Evolutionary conservation across 1,140 invertebrate genomes (phyloP).

Genomic region (Drosophila varians): DNA sequence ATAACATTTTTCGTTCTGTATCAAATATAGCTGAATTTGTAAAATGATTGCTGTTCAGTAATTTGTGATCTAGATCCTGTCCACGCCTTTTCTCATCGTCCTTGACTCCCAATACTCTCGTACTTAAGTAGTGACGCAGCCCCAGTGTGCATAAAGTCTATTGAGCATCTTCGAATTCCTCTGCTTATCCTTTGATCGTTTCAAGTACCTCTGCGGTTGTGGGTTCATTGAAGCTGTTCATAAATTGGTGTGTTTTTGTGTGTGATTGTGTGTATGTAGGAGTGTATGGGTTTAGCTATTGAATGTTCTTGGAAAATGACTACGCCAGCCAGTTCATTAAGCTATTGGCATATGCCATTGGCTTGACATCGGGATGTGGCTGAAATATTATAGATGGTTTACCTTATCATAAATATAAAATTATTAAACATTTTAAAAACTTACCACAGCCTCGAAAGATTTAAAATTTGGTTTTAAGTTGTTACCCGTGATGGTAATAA

Average conservation of each 20-base stretch:
- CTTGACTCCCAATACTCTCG: slow-evolving; percentile 43
- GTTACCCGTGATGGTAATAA: slow-evolving; percentile 96
- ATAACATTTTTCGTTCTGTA: slow-evolving; percentile 60
- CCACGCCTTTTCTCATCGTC: background rate
- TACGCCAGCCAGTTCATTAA: slow-evolving; percentile 84
- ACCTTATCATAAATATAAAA: background rate
- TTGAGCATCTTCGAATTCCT: slow-evolving; percentile 45
- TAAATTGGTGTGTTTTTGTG: slow-evolving; percentile 22
- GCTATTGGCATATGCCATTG: slow-evolving; percentile 97
- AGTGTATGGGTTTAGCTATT: slow-evolving; percentile 69
- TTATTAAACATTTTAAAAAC: no score
- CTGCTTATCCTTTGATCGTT: slow-evolving; percentile 28
- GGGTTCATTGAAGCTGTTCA: slow-evolving; percentile 59
- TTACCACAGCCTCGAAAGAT: slow-evolving; percentile 94
- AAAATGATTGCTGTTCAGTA: slow-evolving; percentile 58
- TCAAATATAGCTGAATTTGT: slow-evolving; percentile 75
- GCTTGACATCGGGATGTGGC: slow-evolving; percentile 98
- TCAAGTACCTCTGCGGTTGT: slow-evolving; percentile 50
- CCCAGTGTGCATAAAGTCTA: slow-evolving; percentile 52
- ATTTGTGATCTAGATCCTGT: slow-evolving; percentile 22
- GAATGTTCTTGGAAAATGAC: slow-evolving; percentile 55
- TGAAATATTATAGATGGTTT: slow-evolving; percentile 84
- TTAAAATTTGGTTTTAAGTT: slow-evolving; percentile 95
- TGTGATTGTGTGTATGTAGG: slow-evolving; percentile 13
- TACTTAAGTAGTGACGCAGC: slow-evolving; percentile 50